These are phyloP conservation scores for Subanguina moxae DNA, from an alignment of 1,140 invertebrate genomes.

Conservation along the genomic window DNA sequence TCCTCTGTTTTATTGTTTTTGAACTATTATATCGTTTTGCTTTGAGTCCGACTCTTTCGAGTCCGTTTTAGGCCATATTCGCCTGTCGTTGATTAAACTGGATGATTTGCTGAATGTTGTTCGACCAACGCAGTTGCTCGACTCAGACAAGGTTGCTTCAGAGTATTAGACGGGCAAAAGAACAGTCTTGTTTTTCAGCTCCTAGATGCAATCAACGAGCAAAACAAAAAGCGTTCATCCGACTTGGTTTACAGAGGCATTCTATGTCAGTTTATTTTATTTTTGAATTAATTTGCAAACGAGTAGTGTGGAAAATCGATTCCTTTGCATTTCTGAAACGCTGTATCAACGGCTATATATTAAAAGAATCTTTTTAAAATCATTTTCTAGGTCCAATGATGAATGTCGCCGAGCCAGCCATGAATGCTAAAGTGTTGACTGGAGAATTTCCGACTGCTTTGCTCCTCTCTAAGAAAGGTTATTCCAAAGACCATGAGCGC, in stretches of 20 bases:
- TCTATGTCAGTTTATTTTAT: conserved; percentile 29
- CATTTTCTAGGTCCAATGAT: conserved; percentile 26
- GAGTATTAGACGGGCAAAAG: no score
- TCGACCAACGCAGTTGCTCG: conserved; percentile 76
- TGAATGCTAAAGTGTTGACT: conserved; percentile 36
- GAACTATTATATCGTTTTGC: conserved; percentile 2
- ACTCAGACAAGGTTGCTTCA: conserved; percentile 74
- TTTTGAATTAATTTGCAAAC: no score
- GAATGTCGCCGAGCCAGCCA: conserved; percentile 28
- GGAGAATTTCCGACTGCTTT: conserved; percentile 28
- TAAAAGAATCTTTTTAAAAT: conserved; percentile 8
- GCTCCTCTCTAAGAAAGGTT: conserved; percentile 14
- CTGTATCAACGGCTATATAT: no score
- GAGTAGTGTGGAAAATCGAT: no score
- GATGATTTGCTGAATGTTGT: conserved; percentile 81
- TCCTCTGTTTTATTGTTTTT: conserved; percentile 35
- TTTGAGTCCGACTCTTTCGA: conserved; percentile 20
- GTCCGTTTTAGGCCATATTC: conserved; percentile 61
- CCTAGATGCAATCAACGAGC: conserved; percentile 84
- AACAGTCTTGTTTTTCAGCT: conserved; percentile 64
- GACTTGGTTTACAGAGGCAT: conserved; percentile 73
- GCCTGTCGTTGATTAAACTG: conserved; percentile 80
- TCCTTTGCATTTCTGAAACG: no score
- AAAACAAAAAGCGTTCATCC: conserved; percentile 72
- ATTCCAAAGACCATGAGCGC: conserved; percentile 12